Base-by-base conservation (phyloP, 2,113 vertebrate species). In the Stercorarius parasiticus region DNA sequence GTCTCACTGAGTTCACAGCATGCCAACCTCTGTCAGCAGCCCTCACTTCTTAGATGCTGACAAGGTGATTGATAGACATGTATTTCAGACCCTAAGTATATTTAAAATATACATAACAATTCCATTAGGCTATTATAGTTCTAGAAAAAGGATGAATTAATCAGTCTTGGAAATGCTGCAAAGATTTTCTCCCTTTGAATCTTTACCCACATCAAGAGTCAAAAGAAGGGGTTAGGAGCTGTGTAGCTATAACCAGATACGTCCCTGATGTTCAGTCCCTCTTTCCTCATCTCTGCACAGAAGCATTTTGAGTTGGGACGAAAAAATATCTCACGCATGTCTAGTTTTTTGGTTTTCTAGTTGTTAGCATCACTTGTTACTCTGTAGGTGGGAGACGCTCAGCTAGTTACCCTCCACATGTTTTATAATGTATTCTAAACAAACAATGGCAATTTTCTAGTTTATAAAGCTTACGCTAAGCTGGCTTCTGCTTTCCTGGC, bases 331-430 rank as follows among this genome's bases (percentile, higher is more conserved):
- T 80, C 43, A 87, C n/a, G n/a, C 30, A 26, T 32, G 10, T 49
- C 56, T 94, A 78, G 55, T 84, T 92, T 66, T 84, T 58, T 82
- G 50, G 47, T 67, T 89, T 94, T 91, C 65, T 88, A 74, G n/a
- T 43, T 96, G 56, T 85, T 77, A 86, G n/a, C 42, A 82, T 84
- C 29, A 50, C 50, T 91, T 84, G 45, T 47, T 94, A 71, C 42
- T 78, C 93, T 47, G 69, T 86, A 91, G 86, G 94, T 9, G 47
- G 86, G 77, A 95, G 64, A 78, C 74, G 34, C 64, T 91, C 69
- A 74, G 38, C 76, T 82, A 78, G 94, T 94, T 93, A 45, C 38
- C 64, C 56, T 86, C 73, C 69, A 84, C 27, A 11, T 20, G 69
- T 59, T 95, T 95, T 42, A 64, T 73, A 93, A 92, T 70, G 11